Evolutionary conservation across 2,888 invertebrate species (phyloP).

Genomic region (Netelia melanura): DNA sequence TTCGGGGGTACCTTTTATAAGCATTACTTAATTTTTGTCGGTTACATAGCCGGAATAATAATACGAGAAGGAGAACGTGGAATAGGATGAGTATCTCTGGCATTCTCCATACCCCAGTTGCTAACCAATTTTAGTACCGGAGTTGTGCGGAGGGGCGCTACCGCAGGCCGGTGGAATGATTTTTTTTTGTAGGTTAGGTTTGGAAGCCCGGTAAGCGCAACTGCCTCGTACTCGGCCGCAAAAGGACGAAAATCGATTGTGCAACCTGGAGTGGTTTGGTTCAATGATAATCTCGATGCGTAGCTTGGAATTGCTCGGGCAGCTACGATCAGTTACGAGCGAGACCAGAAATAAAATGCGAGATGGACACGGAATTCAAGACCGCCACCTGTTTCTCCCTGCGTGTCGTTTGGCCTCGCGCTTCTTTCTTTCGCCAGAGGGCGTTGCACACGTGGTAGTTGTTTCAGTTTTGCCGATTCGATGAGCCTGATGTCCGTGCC

Average conservation of each 20-base stretch:
- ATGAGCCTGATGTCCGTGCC: conserved; percentile 37
- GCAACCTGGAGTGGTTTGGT: conserved; percentile 27
- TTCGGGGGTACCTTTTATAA: conserved; percentile 69
- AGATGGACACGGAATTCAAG: conserved; percentile 42
- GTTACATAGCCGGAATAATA: conserved; percentile 77
- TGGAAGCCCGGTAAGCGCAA: background rate
- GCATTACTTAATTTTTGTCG: conserved; percentile 78
- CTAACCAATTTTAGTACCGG: conserved; percentile 12
- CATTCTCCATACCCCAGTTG: conserved; percentile 16
- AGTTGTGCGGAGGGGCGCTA: background rate
- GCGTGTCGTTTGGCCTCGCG: conserved; percentile 48
- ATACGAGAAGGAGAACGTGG: conserved; percentile 60
- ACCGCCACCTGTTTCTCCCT: conserved; percentile 65
- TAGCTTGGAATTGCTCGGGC: conserved; percentile 35
- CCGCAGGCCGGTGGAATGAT: background rate
- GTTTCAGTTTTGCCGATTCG: conserved; percentile 54
- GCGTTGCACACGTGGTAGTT: conserved; percentile 16
- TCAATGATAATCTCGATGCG: conserved; percentile 28
- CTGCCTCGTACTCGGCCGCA: conserved; percentile 13
- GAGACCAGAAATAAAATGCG: conserved; percentile 29
- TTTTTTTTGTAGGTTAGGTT: conserved; percentile 34
- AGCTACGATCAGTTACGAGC: conserved; percentile 38
- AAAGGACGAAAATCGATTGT: conserved; percentile 33
- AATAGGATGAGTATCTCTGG: background rate
- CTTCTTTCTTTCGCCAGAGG: conserved; percentile 24